Conservation (phyloP, 2,113 vertebrate genomes). For the Coracopsis vasa region DNA sequence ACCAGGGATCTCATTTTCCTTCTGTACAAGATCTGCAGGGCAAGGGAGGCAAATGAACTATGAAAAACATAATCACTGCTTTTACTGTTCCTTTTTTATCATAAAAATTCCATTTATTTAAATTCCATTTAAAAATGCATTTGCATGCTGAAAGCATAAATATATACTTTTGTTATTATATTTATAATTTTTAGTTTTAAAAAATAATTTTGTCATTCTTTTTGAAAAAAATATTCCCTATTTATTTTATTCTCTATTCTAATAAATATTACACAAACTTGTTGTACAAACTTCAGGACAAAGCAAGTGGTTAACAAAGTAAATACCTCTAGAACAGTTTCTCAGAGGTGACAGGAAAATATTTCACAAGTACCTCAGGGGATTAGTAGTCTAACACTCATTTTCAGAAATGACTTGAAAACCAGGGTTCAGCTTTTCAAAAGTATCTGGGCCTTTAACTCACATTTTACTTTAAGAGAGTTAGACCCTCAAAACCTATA, state of each 20-base stretch:
- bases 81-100: conserved; percentile 76
- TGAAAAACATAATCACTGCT: conserved; percentile 80
- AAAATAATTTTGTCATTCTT: conserved; percentile 42
- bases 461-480: conserved; percentile 1
- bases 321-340: background rate
- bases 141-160: conserved; percentile 74
- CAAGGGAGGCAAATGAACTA: conserved; percentile 82
- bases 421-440: background rate
- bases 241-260: background rate
- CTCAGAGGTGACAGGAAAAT: background rate
- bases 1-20: conserved; percentile 77
- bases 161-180: conserved; percentile 70
- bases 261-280: conserved; percentile 41
- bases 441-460: background rate
- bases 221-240: conserved; percentile 20
- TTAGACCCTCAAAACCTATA: background rate
- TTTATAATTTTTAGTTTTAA: conserved; percentile 71
- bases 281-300: conserved; percentile 15
- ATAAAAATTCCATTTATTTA: conserved; percentile 79
- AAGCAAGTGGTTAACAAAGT: conserved; percentile 41
- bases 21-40: conserved; percentile 78
- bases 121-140: conserved; percentile 78
- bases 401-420: background rate
- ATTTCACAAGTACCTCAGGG: background rate
- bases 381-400: background rate